A percentile compares a stretch with the other conserved stretches of the same genome.
These are phyloP conservation scores for Dicyrtoma fusca DNA, from an alignment of 2,888 invertebrate genomes.

Conservation along the genomic window DNA sequence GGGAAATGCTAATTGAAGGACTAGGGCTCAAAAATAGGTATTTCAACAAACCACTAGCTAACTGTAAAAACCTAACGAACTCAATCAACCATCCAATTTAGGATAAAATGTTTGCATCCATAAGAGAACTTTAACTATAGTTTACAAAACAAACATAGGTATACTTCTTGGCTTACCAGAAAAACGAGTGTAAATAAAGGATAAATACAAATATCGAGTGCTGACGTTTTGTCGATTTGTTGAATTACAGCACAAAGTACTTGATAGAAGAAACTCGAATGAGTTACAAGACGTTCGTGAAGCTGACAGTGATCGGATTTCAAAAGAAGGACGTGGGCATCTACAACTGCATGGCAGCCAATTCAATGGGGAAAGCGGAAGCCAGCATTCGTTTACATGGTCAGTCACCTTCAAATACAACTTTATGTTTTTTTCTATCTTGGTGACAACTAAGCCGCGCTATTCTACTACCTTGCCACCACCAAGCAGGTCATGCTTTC, in stretches of 20 bases:
- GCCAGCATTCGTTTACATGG: constrained; percentile 75
- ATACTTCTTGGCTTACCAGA: too few relatives aligned
- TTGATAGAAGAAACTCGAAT: constrained; percentile 71
- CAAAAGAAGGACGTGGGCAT: constrained; percentile 69
- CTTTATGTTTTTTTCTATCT: too few relatives aligned
- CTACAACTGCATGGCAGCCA: constrained; percentile 66
- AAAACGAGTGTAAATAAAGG: too few relatives aligned
- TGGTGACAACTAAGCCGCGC: too few relatives aligned
- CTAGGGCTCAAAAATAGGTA: constrained; percentile 61
- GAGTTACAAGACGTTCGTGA: constrained; percentile 77
- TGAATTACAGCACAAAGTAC: constrained; percentile 70
- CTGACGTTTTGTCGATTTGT: constrained; percentile 26
- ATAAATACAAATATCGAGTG: too few relatives aligned
- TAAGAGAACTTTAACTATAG: too few relatives aligned
- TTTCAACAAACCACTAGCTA: too few relatives aligned
- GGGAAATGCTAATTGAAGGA: constrained; percentile 82
- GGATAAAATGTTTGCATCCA: too few relatives aligned
- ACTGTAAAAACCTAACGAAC: too few relatives aligned
- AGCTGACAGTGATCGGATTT: constrained; percentile 69
- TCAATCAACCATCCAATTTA: too few relatives aligned
- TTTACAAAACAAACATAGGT: too few relatives aligned
- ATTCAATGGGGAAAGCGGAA: constrained; percentile 77
- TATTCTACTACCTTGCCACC: not conserved
- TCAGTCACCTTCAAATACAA: constrained; percentile 60
- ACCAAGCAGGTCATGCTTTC: not conserved